Base-by-base conservation (phyloP, 2,113 vertebrate species). In the Anolis sagrei region DNA sequence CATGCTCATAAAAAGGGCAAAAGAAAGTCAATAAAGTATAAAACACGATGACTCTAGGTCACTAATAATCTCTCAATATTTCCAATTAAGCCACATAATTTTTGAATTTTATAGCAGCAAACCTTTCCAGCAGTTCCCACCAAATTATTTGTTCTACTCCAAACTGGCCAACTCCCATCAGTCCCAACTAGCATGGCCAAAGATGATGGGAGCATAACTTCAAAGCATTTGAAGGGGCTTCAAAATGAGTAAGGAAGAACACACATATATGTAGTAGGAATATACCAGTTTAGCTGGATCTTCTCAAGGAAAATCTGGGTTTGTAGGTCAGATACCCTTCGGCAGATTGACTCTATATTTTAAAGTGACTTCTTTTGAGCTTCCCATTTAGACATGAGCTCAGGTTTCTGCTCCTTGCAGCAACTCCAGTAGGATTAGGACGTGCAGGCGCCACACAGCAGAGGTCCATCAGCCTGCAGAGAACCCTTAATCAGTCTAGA, bases 391-490 rank as follows among this genome's bases (percentile, higher is more conserved):
- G 19, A 39, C 61, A 29, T 21, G 29, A 66, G 48, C 68, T 36
- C 9, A 16, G n/a, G 21, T 58, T 58, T 54, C n/a, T 8, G 39
- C 64, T 29, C 64, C 34, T 27, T 27, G 5, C 21, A 2, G 2
- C 16, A 58, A 10, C 74, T 32, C 2, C 9, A 5, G 49, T 34
- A 25, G 21, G 44, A 84, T 48, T 64, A 39, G 73, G 51, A 90
- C 87, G 34, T 8, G 0, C 51, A 64, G 6, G 25, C 72, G 44
- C 70, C 0, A 1, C 0, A 0, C n/a, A 75, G 3, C 10, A 2
- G 1, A 1, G 32, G 14, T 25, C 25, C 19, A 62, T 9, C 7
- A 62, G 86, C 9, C 29, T 27, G 25, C 61, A 51, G 81, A 58
- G 58, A 21, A 44, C 19, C 44, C 54, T 29, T 32, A 64, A 74